Evolutionary conservation across 2,888 invertebrate species (phyloP), one percentile per base, ranked within the genome.

Genomic region (Andricus curvator): DNA sequence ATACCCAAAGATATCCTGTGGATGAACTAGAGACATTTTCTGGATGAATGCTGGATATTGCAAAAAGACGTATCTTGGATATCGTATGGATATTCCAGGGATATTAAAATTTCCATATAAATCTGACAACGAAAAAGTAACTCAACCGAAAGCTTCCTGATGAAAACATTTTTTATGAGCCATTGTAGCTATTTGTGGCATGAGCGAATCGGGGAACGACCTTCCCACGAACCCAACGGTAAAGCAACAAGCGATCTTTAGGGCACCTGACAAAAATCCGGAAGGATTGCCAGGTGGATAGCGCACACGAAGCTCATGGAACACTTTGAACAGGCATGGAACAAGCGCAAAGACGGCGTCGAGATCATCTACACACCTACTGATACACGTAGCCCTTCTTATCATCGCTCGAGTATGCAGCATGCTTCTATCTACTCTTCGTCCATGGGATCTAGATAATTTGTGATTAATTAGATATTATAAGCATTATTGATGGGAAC

Each of bases 401-500:
- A 84, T 86, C 85, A 84, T 81, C 82, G 85, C 82, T 65, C 70
- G 79, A 79, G 64, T 51, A 41, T 78, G 37, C 68, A 77, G 80
- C 78, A 78, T 79, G 82, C 56, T 74, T 74, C 65, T 65, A 77
- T 60, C 51, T 60, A 33, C 62, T 44, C 41, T 62, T 37, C n/a
- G 37, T 84, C 83, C 85, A 78, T 80, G 81, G 86, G 89, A 91
- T 92, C 91, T 89, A 91, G 91, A 92, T 92, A 91, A 91, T 91
- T 88, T 87, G 88, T 92, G 92, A 92, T 92, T 92, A 92, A 92
- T 92, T 92, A 91, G 90, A 91, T 91, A 92, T 91, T 91, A 90
- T 89, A 87, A 89, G 89, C 86, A 86, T 92, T 92, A 92, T 92
- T 92, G 91, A 92, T 92, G 92, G 90, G 89, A 89, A 90, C 88